Evolutionary conservation across 2,888 invertebrate genomes (phyloP).

Genomic region (Aporophyla nigra): DNA sequence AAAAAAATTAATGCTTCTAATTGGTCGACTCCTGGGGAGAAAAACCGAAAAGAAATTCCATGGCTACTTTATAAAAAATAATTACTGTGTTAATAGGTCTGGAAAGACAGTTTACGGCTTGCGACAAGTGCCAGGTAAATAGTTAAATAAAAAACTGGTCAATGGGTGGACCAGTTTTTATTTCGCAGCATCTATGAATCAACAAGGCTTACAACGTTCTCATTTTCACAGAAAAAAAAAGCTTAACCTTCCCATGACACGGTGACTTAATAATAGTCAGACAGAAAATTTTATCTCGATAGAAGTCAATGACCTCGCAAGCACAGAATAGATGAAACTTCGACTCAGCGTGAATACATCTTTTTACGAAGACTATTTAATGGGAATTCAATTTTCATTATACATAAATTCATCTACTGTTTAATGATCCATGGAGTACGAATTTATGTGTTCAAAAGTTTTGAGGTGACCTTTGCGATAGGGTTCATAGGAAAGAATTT

Average conservation of each 20-base stretch:
- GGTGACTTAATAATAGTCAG: conserved; percentile 21
- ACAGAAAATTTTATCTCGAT: conserved; percentile 28
- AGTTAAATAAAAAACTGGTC: no score
- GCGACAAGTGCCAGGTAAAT: no score
- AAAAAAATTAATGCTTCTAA: no score
- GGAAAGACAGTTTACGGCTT: no score
- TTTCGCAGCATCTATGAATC: no score
- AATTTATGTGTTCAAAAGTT: conserved; percentile 56
- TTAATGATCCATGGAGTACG: conserved; percentile 49
- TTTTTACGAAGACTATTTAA: conserved; percentile 36
- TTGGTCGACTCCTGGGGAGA: no score
- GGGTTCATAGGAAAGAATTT: conserved; percentile 38
- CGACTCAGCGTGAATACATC: conserved; percentile 10
- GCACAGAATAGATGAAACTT: conserved; percentile 29
- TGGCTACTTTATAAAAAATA: no score
- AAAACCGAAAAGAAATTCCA: no score
- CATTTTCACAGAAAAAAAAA: no score
- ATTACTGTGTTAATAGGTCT: no score
- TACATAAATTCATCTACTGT: conserved; percentile 53
- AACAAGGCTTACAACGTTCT: no score
- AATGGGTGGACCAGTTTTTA: no score
- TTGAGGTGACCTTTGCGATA: conserved; percentile 42
- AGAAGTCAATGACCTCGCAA: conserved; percentile 3
- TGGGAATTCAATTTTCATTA: conserved; percentile 50
- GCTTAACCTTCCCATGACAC: conserved; percentile 7